A percentile compares a stretch with the other conserved stretches of the same genome.
Conservation (phyloP, 2,888 invertebrate species). For the Mesorhabditis sp. region DNA sequence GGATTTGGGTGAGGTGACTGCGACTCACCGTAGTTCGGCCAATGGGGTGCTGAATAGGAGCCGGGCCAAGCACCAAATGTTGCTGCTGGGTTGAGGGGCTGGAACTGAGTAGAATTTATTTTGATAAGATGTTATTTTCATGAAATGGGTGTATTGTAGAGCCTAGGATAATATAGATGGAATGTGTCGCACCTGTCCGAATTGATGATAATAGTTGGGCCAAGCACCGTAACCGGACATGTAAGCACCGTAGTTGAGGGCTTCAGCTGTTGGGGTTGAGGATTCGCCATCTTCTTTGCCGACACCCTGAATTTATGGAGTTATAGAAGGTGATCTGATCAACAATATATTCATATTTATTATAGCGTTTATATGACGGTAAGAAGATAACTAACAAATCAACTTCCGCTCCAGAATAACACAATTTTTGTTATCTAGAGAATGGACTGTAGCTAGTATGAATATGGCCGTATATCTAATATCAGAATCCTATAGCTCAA, state of each 20-base stretch:
- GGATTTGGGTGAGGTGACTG: constrained; percentile 6
- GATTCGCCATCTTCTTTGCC: constrained; percentile 40
- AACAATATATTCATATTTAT: too few species aligned
- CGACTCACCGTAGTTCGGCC: constrained; percentile 48
- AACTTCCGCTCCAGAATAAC: too few species aligned
- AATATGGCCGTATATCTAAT: too few species aligned
- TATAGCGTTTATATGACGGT: too few species aligned
- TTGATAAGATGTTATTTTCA: constrained; percentile 19
- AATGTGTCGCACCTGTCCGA: constrained; percentile 20
- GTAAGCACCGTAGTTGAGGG: constrained; percentile 31
- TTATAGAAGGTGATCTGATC: background rate
- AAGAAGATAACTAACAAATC: too few species aligned
- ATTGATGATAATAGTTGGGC: constrained; percentile 37
- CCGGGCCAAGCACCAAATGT: constrained; percentile 42
- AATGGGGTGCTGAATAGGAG: constrained; percentile 42
- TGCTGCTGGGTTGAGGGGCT: constrained; percentile 37
- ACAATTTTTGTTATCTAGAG: too few species aligned
- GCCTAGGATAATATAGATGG: constrained; percentile 21
- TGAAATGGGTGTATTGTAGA: constrained; percentile 21
- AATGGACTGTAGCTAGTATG: too few species aligned
- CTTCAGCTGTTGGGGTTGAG: constrained; percentile 27
- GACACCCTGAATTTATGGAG: constrained; percentile 33
- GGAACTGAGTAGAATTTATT: background rate
- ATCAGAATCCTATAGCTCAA: too few species aligned
- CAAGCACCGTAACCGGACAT: constrained; percentile 34